Percentiles rank a stretch among this genome's conserved stretches.
These are phyloP conservation scores for Phortica variegata DNA, from an alignment of 1,140 invertebrate genomes.

Conservation along the genomic window DNA sequence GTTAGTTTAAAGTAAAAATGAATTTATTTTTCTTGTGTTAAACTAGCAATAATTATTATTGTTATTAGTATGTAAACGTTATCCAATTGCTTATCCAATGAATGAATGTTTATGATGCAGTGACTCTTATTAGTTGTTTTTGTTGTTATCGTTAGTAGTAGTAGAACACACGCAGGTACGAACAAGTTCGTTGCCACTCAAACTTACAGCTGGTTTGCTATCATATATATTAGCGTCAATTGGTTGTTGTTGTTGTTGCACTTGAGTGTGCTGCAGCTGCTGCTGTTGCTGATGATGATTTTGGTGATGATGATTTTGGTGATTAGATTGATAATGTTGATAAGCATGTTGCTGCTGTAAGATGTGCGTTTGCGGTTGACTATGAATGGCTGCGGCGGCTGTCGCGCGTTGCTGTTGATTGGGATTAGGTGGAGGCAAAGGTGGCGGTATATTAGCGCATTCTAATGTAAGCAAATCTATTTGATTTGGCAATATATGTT, in stretches of 20 bases:
- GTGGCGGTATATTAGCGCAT: too few relatives aligned
- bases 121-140: too few relatives aligned
- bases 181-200: too few relatives aligned
- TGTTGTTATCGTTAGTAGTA: too few relatives aligned
- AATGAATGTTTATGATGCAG: too few relatives aligned
- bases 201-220: conserved; percentile 40
- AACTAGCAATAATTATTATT: not conserved
- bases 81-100: too few relatives aligned
- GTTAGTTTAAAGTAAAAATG: too few relatives aligned
- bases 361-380: conserved; percentile 27
- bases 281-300: conserved; percentile 18
- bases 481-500: not conserved
- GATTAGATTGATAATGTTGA: conserved; percentile 4
- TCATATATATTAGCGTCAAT: conserved; percentile 7
- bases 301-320: conserved; percentile 4
- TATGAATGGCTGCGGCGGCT: conserved; percentile 23
- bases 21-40: too few relatives aligned
- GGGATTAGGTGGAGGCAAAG: conserved; percentile 18
- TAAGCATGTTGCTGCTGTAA: conserved; percentile 14
- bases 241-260: conserved; percentile 17
- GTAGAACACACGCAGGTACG: too few relatives aligned
- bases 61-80: too few relatives aligned
- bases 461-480: too few relatives aligned
- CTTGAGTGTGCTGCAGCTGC: conserved; percentile 14
- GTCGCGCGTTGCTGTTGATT: conserved; percentile 15